Conservation (phyloP, 2,797 vertebrate genomes). For the Prionace glauca region DNA sequence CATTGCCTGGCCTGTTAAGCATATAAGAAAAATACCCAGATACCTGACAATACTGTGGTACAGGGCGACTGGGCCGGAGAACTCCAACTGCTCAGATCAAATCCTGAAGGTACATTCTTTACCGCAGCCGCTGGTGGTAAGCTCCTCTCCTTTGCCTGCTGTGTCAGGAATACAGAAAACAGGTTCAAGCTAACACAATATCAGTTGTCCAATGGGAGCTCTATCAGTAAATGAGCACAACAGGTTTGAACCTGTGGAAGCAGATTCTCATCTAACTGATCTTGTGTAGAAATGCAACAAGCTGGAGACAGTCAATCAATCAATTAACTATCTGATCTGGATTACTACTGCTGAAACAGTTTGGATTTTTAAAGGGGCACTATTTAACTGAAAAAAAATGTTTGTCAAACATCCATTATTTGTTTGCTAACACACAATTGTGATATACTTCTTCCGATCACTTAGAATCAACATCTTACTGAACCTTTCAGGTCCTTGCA, state of each 20-base stretch:
- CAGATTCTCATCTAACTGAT: neutral
- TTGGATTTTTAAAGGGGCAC: neutral
- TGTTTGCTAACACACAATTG: neutral
- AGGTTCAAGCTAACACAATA: neutral
- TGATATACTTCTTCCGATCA: neutral
- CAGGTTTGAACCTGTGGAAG: neutral
- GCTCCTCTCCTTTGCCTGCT: neutral
- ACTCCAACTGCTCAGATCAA: constrained; percentile 40
- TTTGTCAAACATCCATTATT: neutral
- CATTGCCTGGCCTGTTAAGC: neutral
- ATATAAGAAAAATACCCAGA: neutral
- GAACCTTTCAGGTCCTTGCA: neutral
- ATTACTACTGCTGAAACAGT: neutral
- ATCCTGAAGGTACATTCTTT: neutral
- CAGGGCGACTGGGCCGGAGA: constrained; percentile 47
- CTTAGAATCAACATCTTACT: neutral
- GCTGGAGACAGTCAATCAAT: neutral
- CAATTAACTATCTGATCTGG: neutral
- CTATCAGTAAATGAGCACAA: neutral
- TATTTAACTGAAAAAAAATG: neutral
- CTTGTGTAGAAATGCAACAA: neutral
- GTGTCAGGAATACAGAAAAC: neutral
- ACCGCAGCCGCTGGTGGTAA: neutral
- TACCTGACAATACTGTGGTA: constrained; percentile 50
- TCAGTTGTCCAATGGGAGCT: neutral